Evolutionary conservation across 2,113 vertebrate species (phyloP), one percentile per base, ranked within the genome.

Genomic region (Gymnogyps californianus): DNA sequence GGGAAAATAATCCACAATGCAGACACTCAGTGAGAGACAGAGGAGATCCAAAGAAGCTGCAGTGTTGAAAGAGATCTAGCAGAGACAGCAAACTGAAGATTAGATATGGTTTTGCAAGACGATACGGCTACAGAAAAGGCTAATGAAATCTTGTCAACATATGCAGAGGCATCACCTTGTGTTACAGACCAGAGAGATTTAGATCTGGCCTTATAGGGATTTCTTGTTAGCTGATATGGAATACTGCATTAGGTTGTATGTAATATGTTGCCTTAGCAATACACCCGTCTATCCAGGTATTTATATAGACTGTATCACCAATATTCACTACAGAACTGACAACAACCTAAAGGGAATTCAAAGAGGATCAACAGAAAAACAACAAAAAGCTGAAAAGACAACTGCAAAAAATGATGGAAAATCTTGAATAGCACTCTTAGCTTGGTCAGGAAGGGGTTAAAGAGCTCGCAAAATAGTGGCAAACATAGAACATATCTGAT

Each of bases 1-100:
- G 96, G 89, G 89, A 96, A 96, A 89, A 97, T 83, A 96, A 96
- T 83, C 87, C 97, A 91, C 93, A 95, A 83, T 46, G 42, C 74
- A 87, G 91, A 84, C 57, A 32, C 44, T 89, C 84, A 59, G 72
- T 21, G 72, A 92, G 89, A 91, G 36, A 94, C 16, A 78, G 64
- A 25, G 29, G 64, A 87, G 88, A 90, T 83, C 88, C 92, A 77
- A 90, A 70, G 89, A 58, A 94, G 70, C 93, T 95, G 84, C 91
- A 77, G 75, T 25, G 58, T 81, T 94, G 94, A 83, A 79, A 91
- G 89, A 95, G 78, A 93, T 80, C 70, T 77, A 83, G 78, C 91
- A 89, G 84, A 97, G 94, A 93, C 91, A 97, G 89, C 75, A 95
- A 91, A 88, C 75, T 51, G 78, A 52, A 95, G 94, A 97, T 97